Conservation (phyloP, 37 sponge, comb jelly and placozoan species). For the Tethya wilhelma region DNA sequence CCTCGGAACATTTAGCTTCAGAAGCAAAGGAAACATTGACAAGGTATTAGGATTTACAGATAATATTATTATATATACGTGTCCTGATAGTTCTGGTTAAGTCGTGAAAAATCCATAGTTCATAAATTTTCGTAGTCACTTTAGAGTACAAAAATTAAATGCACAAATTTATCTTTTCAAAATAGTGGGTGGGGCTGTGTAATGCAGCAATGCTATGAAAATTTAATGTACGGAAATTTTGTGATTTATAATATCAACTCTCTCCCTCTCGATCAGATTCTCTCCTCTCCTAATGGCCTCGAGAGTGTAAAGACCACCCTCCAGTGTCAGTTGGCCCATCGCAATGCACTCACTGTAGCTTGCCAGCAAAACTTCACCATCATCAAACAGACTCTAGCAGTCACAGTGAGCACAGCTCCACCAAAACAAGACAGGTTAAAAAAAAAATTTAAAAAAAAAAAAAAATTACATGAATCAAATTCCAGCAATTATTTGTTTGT, state of each 20-base stretch:
- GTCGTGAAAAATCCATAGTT: not conserved
- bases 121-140: not conserved
- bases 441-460: too few relatives aligned
- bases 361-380: conserved; percentile 46
- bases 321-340: conserved; percentile 35
- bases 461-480: too few relatives aligned
- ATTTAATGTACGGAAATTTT: too few relatives aligned
- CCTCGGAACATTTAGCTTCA: conserved; percentile 62
- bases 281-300: conserved; percentile 3
- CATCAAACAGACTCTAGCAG: not conserved
- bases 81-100: too few relatives aligned
- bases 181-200: not conserved
- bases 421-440: not conserved
- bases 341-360: conserved; percentile 39
- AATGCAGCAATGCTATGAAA: too few relatives aligned
- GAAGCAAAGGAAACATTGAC: conserved; percentile 25
- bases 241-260: too few relatives aligned
- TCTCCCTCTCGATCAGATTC: not conserved
- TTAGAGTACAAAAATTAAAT: too few relatives aligned
- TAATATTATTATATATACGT: not conserved
- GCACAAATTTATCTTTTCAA: too few relatives aligned
- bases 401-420: too few relatives aligned
- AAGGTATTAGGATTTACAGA: conserved; percentile 20
- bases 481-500: too few relatives aligned
- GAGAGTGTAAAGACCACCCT: conserved; percentile 10